phyloP scores from a whole-genome alignment of 2,113 vertebrate genomes.

The Pelecanus crispus region DNA sequence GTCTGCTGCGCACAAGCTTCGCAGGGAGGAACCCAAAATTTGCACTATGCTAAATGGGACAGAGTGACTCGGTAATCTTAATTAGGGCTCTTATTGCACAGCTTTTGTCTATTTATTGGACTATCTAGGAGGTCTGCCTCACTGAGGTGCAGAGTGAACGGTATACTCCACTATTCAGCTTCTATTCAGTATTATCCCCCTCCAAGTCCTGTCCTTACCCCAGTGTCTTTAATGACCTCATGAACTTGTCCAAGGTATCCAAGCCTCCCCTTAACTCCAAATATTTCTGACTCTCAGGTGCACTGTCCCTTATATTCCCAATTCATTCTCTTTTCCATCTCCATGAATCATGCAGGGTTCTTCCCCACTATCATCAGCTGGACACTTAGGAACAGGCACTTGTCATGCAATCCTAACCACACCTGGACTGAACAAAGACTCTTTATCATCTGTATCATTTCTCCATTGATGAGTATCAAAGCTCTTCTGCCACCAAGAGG shows the following conservation, averaged over 20 bases:
- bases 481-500: background rate
- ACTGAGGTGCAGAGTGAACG: background rate
- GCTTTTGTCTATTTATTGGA: background rate
- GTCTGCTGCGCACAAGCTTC: background rate
- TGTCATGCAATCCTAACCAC: background rate
- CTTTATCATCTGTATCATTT: background rate
- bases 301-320: background rate
- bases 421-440: background rate
- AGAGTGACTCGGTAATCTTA: no score
- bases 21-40: background rate
- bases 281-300: background rate
- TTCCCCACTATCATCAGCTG: background rate
- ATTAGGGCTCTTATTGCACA: background rate
- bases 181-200: background rate
- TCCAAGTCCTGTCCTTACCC: background rate
- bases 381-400: background rate
- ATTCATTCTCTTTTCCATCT: background rate
- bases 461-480: background rate
- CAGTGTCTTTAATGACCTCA: background rate
- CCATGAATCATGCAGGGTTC: background rate
- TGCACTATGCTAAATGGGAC: background rate
- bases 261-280: background rate
- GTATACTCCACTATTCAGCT: background rate
- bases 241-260: background rate
- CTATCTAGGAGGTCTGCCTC: background rate